Base-by-base conservation (phyloP, 2,113 vertebrate genomes). In the Lophochroa leadbeateri region DNA sequence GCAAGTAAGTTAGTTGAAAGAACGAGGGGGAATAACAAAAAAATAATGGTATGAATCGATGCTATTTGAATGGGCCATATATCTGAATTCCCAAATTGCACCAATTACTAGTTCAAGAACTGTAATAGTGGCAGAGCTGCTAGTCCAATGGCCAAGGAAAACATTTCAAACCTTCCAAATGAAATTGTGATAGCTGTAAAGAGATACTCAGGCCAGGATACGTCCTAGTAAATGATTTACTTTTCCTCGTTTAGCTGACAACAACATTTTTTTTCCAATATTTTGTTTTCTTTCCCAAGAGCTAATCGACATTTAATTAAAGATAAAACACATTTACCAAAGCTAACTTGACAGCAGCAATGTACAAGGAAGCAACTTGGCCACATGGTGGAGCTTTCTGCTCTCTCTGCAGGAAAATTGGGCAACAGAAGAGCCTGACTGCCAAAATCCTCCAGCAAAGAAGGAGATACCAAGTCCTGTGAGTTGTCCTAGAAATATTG, bases 381-480 rank as follows among this genome's bases (percentile, higher is more conserved):
- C 96, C 96, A 86, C 95, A 78, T 2, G 96, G 80, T 90, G 96
- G 95, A 92, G 96, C 90, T 68, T 75, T 90, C 39, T 25, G 25
- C 35, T 78, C 71, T 81, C 53, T 18, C 60, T 28, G 72, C 46
- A 18, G 67, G 47, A 23, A 82, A 69, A 43, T 1, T 0, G 11
- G 8, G 4, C 80, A 15, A 0, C 35, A 23, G 28, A 23, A 13
- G 37, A 17, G 24, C 4, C 49, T 3, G 57, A 0, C 18, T 10
- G 52, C 44, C 44, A 5, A 52, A 3, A 39, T 27, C 33, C 67
- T 46, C 35, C 53, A 4, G 47, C 49, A 37, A 4, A 4, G 35
- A 77, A 37, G 14, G 33, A 27, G 44, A n/a, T 1, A 11, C 0
- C 5, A 9, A 29, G 18, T 3, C 16, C 72, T 25, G 0, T 0